These are phyloP conservation scores for Mormyrops boulengeri DNA, from an alignment of 2,797 vertebrate species.

Conservation along the genomic window DNA sequence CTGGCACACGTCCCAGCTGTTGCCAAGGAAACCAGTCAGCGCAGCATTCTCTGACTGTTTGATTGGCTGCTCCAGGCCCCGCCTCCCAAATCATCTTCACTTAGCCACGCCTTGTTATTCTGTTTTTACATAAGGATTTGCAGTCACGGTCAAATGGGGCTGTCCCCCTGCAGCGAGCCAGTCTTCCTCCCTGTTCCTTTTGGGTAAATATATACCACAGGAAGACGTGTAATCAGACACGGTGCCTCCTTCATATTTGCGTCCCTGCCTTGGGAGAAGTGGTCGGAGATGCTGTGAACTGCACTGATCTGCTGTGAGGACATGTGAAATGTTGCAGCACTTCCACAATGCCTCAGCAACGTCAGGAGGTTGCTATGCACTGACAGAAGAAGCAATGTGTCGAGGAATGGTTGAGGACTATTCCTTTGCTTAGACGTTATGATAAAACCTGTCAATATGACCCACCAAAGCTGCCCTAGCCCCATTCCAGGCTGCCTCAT, in stretches of 20 bases:
- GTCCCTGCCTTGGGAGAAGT: background rate
- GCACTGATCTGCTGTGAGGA: background rate
- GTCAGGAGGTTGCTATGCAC: background rate
- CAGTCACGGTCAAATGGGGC: background rate
- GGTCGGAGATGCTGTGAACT: background rate
- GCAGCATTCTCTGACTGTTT: conserved; percentile 16
- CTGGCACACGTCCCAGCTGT: conserved; percentile 18
- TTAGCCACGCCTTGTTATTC: background rate
- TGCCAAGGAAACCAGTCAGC: conserved; percentile 22
- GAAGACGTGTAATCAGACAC: background rate
- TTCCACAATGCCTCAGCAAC: background rate
- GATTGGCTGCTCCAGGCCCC: conserved; percentile 17
- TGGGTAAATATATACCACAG: background rate
- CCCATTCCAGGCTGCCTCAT: background rate
- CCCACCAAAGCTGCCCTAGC: background rate
- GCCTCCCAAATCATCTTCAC: background rate
- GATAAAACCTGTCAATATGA: background rate
- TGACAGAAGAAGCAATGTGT: background rate
- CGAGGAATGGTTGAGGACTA: background rate
- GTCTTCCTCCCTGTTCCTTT: background rate
- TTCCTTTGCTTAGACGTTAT: background rate
- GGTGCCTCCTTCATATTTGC: background rate
- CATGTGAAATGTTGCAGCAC: background rate
- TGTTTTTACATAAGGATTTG: conserved; percentile 8
- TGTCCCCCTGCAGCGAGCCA: background rate